phyloP scores from a whole-genome alignment of 2,888 invertebrate genomes.

The Eumerus sabulonum region DNA sequence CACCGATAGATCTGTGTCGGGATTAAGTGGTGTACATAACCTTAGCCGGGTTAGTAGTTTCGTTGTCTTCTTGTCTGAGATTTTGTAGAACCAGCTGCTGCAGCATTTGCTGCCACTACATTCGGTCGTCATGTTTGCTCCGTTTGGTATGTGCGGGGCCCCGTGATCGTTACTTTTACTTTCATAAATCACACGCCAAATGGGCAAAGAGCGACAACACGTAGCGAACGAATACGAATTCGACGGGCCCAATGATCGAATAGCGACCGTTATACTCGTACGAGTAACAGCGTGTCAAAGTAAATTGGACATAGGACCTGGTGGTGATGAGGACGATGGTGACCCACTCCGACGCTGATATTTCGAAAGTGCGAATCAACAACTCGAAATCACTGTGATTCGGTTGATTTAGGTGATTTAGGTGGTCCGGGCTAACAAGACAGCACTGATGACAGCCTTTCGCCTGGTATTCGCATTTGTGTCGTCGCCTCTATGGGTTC shows the following conservation, averaged over 20 bases:
- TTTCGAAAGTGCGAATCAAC: constrained; percentile 70
- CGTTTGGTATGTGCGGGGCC: constrained; percentile 19
- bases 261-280: constrained; percentile 47
- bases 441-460: constrained; percentile 6
- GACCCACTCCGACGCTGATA: constrained; percentile 63
- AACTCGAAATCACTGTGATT: constrained; percentile 68
- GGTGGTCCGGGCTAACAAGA: constrained; percentile 40
- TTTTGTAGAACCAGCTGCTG: constrained; percentile 67
- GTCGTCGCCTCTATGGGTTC: background rate
- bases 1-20: constrained; percentile 61
- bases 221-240: constrained; percentile 19
- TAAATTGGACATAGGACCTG: constrained; percentile 64
- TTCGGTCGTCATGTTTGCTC: constrained; percentile 6
- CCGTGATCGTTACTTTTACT: constrained; percentile 67
- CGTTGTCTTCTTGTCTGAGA: constrained; percentile 66
- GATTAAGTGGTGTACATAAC: constrained; percentile 70
- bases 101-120: constrained; percentile 34
- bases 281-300: constrained; percentile 64
- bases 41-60: constrained; percentile 67
- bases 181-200: constrained; percentile 70
- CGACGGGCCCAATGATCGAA: constrained; percentile 37
- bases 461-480: too few species aligned
- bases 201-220: constrained; percentile 45
- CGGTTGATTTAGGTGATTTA: constrained; percentile 44
- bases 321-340: constrained; percentile 23